phyloP scores from a whole-genome alignment of 1,140 invertebrate species.

The Trachymyrmex cornetzi region DNA sequence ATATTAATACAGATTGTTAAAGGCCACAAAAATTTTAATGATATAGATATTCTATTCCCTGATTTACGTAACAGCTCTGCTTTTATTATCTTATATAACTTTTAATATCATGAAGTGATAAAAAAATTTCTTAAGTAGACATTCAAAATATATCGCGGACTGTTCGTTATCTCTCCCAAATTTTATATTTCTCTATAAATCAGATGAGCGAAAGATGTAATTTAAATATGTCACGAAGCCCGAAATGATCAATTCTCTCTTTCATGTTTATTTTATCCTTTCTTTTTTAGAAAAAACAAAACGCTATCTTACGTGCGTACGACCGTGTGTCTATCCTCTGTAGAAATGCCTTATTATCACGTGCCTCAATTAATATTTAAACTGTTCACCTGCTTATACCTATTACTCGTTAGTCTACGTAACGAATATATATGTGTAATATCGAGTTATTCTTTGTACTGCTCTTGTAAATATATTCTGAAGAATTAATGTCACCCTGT shows the following conservation, averaged over 20 bases:
- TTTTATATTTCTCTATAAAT: not conserved
- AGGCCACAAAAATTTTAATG: not conserved
- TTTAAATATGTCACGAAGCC: not conserved
- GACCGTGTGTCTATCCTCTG: conserved; percentile 77
- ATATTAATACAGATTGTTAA: not conserved
- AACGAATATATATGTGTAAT: conserved; percentile 81
- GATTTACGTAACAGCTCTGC: not conserved
- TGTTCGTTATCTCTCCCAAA: not conserved
- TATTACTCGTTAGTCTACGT: conserved; percentile 80
- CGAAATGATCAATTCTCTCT: not conserved
- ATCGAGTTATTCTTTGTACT: conserved; percentile 83
- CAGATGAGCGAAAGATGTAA: not conserved
- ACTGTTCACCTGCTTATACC: conserved; percentile 80
- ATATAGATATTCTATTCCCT: not conserved
- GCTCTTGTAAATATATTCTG: conserved; percentile 84
- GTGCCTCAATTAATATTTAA: conserved; percentile 83
- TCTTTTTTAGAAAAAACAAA: not conserved
- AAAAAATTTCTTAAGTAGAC: not conserved
- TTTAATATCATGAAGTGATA: not conserved
- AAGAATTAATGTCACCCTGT: conserved; percentile 79
- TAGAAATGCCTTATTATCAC: conserved; percentile 84
- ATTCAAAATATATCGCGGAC: not conserved
- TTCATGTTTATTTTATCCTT: not conserved
- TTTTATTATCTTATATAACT: not conserved
- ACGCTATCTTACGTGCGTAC: conserved; percentile 74